A percentile compares a stretch with the other conserved stretches of the same genome.
phyloP scores from a whole-genome alignment of 2,888 invertebrate species.

The Drosophila seclusa region DNA sequence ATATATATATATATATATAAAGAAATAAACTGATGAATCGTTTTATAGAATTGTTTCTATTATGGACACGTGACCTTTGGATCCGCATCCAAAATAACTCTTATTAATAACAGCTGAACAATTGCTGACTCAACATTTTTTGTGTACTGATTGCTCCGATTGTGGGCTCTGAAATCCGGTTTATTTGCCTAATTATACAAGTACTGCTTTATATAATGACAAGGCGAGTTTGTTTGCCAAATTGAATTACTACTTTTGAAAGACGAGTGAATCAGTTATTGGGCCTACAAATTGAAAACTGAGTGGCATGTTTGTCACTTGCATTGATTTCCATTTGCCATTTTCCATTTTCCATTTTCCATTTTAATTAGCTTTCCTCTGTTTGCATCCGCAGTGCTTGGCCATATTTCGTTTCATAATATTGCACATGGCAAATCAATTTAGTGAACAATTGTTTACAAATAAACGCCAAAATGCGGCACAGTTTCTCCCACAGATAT shows the following conservation, averaged over 20 bases:
- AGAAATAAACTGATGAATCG: conserved; percentile 21
- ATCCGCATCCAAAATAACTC: conserved; percentile 24
- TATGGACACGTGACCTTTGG: conserved; percentile 36
- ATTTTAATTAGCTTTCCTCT: conserved; percentile 36
- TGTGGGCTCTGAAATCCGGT: conserved; percentile 33
- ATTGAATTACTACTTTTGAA: conserved; percentile 17
- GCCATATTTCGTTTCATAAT: conserved; percentile 3
- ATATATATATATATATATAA: too few species aligned
- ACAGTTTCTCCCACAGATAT: conserved; percentile 1
- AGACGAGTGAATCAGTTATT: conserved; percentile 12
- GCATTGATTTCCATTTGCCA: conserved; percentile 42
- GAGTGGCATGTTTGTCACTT: conserved; percentile 50
- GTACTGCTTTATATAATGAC: not conserved
- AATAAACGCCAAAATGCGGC: conserved; percentile 8
- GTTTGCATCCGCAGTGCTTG: conserved; percentile 14
- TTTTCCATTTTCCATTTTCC: not conserved
- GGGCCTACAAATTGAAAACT: conserved; percentile 13
- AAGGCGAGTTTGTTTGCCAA: not conserved
- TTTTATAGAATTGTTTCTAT: conserved; percentile 19
- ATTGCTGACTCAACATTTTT: conserved; percentile 20
- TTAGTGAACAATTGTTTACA: conserved; percentile 26
- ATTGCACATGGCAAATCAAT: conserved; percentile 28
- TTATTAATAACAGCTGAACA: conserved; percentile 39
- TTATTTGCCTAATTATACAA: not conserved
- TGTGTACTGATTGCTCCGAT: conserved; percentile 38